Evolutionary conservation across 2,888 invertebrate species (phyloP).

Genomic region (Epistrophella euchroma): DNA sequence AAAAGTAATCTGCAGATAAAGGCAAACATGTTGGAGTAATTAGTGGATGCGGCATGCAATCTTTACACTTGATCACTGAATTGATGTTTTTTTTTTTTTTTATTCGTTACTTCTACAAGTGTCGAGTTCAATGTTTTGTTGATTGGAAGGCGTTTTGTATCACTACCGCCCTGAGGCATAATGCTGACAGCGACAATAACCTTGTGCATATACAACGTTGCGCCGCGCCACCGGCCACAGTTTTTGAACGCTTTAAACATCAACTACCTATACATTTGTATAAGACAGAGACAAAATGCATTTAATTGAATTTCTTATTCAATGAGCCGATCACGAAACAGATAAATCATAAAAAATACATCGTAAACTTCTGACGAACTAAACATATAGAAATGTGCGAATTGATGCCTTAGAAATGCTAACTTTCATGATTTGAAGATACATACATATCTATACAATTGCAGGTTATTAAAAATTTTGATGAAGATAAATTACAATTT

Average conservation of each 20-base stretch:
- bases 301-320: slow-evolving; percentile 68
- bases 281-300: slow-evolving; percentile 42
- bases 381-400: slow-evolving; percentile 3
- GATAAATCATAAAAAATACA: slow-evolving; percentile 58
- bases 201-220: slow-evolving; percentile 30
- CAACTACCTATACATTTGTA: neutral
- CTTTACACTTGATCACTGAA: slow-evolving; percentile 43
- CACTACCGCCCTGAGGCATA: slow-evolving; percentile 36
- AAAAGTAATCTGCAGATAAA: slow-evolving; percentile 24
- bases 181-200: slow-evolving; percentile 45
- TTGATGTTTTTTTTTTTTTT: slow-evolving; percentile 30
- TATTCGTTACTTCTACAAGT: neutral
- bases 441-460: slow-evolving; percentile 12
- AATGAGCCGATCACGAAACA: slow-evolving; percentile 69
- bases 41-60: slow-evolving; percentile 46
- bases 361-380: neutral
- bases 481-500: slow-evolving; percentile 63
- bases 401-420: slow-evolving; percentile 55
- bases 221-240: neutral
- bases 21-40: slow-evolving; percentile 31
- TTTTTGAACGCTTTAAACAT: neutral
- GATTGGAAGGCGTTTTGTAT: slow-evolving; percentile 50
- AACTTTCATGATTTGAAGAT: slow-evolving; percentile 54
- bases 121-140: slow-evolving; percentile 63
- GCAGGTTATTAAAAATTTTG: slow-evolving; percentile 49